A percentile compares a stretch with the other conserved stretches of the same genome.
These are phyloP conservation scores for Amblyornis subalaris DNA, from an alignment of 2,113 vertebrate genomes.

Conservation along the genomic window DNA sequence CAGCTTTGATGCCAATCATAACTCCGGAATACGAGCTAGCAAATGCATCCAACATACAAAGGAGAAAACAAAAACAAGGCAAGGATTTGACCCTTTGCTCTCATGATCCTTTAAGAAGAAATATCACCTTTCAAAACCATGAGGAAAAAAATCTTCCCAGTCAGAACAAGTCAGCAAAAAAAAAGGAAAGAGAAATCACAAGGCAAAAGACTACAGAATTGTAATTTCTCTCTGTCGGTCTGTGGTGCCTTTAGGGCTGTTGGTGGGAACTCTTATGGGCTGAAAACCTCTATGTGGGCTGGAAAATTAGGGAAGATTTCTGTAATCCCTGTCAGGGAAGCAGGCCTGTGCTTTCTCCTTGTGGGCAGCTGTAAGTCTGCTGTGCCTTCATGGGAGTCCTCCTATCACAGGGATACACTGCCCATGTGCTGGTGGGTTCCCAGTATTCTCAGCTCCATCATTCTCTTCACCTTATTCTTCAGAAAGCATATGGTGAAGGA, in stretches of 20 bases:
- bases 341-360: background rate
- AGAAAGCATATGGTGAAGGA: background rate
- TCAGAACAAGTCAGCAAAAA: background rate
- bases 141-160: background rate
- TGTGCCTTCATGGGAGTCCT: background rate
- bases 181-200: background rate
- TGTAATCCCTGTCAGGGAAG: background rate
- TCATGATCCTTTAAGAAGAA: background rate
- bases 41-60: background rate
- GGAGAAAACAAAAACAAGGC: constrained; percentile 36
- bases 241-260: background rate
- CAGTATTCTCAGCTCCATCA: background rate
- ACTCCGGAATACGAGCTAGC: background rate
- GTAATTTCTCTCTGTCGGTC: background rate
- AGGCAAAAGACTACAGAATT: background rate
- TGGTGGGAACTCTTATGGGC: fast-evolving
- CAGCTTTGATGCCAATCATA: constrained; percentile 53
- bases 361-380: background rate
- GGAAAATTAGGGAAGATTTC: background rate
- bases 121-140: background rate
- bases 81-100: constrained; percentile 31
- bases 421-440: background rate
- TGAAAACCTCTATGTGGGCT: background rate
- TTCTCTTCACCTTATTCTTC: background rate
- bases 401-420: fast-evolving